phyloP scores from a whole-genome alignment of 2,888 invertebrate genomes.

The Melangyna quadrimaculata region DNA sequence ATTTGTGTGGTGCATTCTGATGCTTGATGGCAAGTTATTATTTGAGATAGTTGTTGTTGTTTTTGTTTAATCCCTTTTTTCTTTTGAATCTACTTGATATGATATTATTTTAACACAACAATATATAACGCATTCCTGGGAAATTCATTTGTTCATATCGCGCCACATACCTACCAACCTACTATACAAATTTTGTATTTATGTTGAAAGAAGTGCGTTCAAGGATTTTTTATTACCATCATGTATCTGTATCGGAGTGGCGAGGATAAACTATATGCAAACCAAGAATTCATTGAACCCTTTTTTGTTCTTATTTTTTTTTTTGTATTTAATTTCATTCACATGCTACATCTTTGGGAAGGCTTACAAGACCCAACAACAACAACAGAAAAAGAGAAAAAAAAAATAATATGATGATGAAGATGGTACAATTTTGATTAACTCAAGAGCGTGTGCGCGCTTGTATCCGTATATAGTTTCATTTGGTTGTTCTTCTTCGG shows the following conservation, averaged over 20 bases:
- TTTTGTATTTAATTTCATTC: constrained; percentile 8
- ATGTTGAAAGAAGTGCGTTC: constrained; percentile 5
- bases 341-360: constrained; percentile 28
- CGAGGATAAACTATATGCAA: constrained; percentile 26
- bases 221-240: constrained; percentile 15
- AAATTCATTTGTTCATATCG: constrained; percentile 40
- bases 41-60: not conserved
- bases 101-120: not conserved
- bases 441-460: constrained; percentile 61
- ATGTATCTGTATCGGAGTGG: not conserved
- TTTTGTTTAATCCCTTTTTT: not conserved
- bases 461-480: constrained; percentile 44
- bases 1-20: constrained; percentile 13
- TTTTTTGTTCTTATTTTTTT: constrained; percentile 22
- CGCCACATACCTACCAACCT: not conserved
- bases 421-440: constrained; percentile 71
- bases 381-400: not conserved
- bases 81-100: not conserved
- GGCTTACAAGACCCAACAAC: not conserved
- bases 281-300: constrained; percentile 61
- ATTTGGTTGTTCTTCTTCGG: constrained; percentile 41
- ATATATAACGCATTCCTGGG: not conserved
- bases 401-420: constrained; percentile 44
- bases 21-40: not conserved
- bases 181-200: not conserved